A percentile compares a stretch with the other conserved stretches of the same genome.
phyloP scores from a whole-genome alignment of 2,113 vertebrate species.

The Perca schrenkii region DNA sequence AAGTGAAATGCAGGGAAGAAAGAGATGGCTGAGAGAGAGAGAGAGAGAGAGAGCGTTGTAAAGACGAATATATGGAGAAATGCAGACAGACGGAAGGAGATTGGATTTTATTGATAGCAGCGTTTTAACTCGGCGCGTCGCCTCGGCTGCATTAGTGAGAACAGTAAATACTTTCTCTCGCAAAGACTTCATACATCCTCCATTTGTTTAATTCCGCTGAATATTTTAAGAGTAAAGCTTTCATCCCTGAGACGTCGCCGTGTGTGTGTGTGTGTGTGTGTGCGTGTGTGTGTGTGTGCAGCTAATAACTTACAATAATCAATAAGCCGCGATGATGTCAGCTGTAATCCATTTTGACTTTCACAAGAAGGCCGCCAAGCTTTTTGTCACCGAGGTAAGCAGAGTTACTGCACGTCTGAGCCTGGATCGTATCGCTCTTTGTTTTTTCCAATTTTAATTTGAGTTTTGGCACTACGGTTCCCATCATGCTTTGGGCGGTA shows the following conservation, averaged over 20 bases:
- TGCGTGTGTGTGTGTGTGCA: too few species aligned
- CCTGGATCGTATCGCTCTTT: background rate
- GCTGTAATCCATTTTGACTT: constrained; percentile 21
- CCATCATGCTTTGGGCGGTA: background rate
- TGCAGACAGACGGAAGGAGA: constrained; percentile 45
- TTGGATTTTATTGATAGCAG: constrained; percentile 62
- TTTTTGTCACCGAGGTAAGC: background rate
- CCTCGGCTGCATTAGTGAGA: constrained; percentile 53
- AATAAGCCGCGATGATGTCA: constrained; percentile 50
- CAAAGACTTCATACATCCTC: constrained; percentile 58
- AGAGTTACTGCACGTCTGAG: background rate
- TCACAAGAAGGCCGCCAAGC: background rate
- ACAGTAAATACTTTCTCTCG: constrained; percentile 66
- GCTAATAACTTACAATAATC: constrained; percentile 49
- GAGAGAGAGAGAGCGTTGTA: constrained; percentile 19
- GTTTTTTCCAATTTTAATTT: background rate
- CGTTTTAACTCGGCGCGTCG: constrained; percentile 41
- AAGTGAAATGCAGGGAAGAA: constrained; percentile 29
- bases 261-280: too few species aligned
- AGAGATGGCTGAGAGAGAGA: constrained; percentile 10
- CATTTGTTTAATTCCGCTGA: constrained; percentile 63
- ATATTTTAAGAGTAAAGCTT: constrained; percentile 70
- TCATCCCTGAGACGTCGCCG: constrained; percentile 41
- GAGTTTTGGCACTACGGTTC: background rate
- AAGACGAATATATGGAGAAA: constrained; percentile 34